Base-by-base conservation (phyloP, 2,888 invertebrate species). In the Clistopyga incitator region DNA sequence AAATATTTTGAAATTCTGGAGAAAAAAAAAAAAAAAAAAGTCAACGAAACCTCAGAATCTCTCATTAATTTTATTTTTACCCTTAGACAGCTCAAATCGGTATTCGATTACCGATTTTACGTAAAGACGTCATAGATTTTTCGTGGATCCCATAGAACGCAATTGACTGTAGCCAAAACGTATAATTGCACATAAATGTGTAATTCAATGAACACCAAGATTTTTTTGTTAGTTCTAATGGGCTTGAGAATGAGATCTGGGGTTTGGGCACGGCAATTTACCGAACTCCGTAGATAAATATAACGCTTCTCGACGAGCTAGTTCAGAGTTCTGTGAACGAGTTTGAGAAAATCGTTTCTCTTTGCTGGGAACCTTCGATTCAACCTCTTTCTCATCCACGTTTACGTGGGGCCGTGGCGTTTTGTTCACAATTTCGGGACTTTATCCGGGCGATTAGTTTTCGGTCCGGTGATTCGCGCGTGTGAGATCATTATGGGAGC, bases 291-390 rank as follows among this genome's bases (percentile, higher is more conserved):
- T 38, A 47, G 47, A 56, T 56, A 76, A 72, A 67, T 71, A 72
- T 25, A 72, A 83, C 65, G 79, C 71, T 50, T 67, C 71, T 72
- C 83, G 77, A 79, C 45, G 72, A 80, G 70, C 47, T 70, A 61
- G 42, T 84, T 77, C 67, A 52, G 77, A 79, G 71, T 80, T 80
- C 80, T 68, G 77, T 72, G 80, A 80, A 83, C 72, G 77, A 80
- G 77, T 80, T 77, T 64, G 68, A 77, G 77, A 77, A 83, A 84
- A 84, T 84, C 52, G 83, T 76, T 79, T n/a, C 52, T 83, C 52
- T 34, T 50, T 50, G 75, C 78, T 76, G 82, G 78, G 75, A 83
- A 79, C 45, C 79, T 71, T 34, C 67, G 71, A 70, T 77, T 84
- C 80, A 52, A 67, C 72, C 72, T 72, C 76, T 68, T 72, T 52